Percentiles rank a stretch among this genome's conserved stretches.
Conservation (phyloP, 2,888 invertebrate species). For the Ceramica pisi region DNA sequence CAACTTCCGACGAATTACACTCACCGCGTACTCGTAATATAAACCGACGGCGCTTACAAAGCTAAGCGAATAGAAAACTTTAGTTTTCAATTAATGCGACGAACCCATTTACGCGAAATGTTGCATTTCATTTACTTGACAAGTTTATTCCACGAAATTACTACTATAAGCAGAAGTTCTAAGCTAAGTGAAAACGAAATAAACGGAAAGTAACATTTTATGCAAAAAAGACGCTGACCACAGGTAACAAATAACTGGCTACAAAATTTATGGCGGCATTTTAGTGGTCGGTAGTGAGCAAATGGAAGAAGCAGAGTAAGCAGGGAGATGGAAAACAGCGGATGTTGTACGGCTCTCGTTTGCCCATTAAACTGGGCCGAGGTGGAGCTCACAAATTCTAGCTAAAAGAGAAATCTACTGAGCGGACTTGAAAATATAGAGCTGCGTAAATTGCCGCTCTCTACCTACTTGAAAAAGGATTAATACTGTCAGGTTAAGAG, state of each 20-base stretch:
- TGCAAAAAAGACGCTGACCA: constrained; percentile 42
- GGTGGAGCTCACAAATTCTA: constrained; percentile 75
- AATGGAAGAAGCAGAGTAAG: constrained; percentile 73
- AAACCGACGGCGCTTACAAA: constrained; percentile 33
- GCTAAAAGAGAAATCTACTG: constrained; percentile 77
- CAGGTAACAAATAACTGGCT: constrained; percentile 40
- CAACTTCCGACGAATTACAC: constrained; percentile 47
- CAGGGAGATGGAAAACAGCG: constrained; percentile 81
- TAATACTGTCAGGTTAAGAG: constrained; percentile 70
- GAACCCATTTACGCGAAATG: constrained; percentile 32
- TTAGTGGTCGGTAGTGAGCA: constrained; percentile 64
- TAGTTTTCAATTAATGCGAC: constrained; percentile 38
- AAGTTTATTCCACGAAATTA: constrained; percentile 21
- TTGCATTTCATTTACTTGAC: constrained; percentile 34
- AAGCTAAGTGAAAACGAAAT: constrained; percentile 28
- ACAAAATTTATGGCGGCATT: constrained; percentile 60
- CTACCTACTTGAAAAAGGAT: constrained; percentile 70
- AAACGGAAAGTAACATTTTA: constrained; percentile 38
- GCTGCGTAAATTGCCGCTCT: constrained; percentile 71
- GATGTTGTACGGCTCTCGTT: constrained; percentile 78
- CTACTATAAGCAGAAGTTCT: constrained; percentile 2
- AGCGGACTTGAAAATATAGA: constrained; percentile 73
- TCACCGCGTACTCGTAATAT: constrained; percentile 34
- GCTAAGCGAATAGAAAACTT: constrained; percentile 46
- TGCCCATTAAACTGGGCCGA: constrained; percentile 81